phyloP scores from a whole-genome alignment of 2,888 invertebrate genomes.

The Tethea ocularis region DNA sequence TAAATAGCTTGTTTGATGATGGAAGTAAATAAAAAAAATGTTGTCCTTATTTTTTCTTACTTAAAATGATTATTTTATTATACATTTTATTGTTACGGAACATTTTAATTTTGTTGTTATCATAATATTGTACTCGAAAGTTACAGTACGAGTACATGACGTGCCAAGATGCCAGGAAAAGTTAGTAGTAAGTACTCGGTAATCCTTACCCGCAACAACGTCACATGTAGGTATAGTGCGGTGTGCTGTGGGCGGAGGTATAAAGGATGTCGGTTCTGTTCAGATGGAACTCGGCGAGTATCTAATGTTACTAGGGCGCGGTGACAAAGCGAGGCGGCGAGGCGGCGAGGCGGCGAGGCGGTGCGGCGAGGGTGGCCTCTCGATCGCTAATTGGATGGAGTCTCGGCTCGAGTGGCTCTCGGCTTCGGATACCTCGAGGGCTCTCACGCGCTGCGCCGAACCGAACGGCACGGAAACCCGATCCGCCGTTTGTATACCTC shows the following conservation, averaged over 20 bases:
- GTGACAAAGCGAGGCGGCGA: conserved; percentile 5
- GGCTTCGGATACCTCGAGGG: neutral
- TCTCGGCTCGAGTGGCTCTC: neutral
- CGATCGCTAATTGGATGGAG: conserved; percentile 15
- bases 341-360: too few relatives aligned
- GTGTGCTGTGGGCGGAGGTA: neutral
- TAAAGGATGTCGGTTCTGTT: neutral
- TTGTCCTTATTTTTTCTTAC: too few relatives aligned
- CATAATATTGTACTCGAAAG: too few relatives aligned
- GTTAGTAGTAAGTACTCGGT: neutral
- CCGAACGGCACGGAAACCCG: neutral
- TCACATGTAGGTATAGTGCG: too few relatives aligned
- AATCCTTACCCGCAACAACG: neutral
- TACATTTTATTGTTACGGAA: too few relatives aligned
- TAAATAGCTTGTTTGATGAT: too few relatives aligned
- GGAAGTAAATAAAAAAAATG: too few relatives aligned
- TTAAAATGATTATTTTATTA: too few relatives aligned
- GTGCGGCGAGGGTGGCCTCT: neutral
- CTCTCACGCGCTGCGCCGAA: neutral
- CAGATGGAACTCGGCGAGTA: neutral
- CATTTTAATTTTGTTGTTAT: too few relatives aligned
- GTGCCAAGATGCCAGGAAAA: too few relatives aligned
- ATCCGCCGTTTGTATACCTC: neutral
- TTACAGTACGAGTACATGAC: too few relatives aligned
- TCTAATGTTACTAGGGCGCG: neutral